These are phyloP conservation scores for Rhopalosiphum padi DNA, from an alignment of 1,140 invertebrate species.

Conservation along the genomic window DNA sequence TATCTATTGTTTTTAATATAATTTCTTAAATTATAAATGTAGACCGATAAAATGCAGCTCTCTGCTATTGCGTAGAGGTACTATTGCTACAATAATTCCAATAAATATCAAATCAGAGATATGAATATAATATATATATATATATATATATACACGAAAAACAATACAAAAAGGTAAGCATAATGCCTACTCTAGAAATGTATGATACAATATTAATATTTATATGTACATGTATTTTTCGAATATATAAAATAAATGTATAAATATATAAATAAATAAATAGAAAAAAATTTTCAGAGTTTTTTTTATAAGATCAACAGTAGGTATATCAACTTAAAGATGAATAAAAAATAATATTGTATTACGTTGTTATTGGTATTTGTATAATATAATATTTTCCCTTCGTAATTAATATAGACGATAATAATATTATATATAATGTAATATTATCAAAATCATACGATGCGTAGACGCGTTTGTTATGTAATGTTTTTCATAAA, in stretches of 20 bases:
- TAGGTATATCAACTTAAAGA: not conserved
- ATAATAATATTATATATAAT: too few species aligned
- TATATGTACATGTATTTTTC: not conserved
- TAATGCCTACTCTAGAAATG: not conserved
- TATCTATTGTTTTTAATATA: not conserved
- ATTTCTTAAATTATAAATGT: not conserved
- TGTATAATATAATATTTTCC: too few species aligned
- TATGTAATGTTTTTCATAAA: too few species aligned
- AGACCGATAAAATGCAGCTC: not conserved
- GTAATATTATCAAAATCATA: too few species aligned
- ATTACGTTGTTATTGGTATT: too few species aligned
- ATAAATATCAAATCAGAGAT: not conserved
- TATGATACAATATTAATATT: not conserved
- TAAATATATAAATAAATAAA: too few species aligned
- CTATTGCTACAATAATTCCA: not conserved
- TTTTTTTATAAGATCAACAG: too few species aligned
- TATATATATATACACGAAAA: not conserved
- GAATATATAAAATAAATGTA: not conserved
- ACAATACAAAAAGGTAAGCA: too few species aligned
- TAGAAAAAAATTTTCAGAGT: too few species aligned
- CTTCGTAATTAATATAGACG: too few species aligned
- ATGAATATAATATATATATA: not conserved
- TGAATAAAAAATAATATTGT: not conserved
- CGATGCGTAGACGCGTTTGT: not conserved
- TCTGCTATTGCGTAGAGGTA: not conserved